Base-by-base conservation (phyloP, 2,888 invertebrate genomes). In the Omphaloscelis lunosa region DNA sequence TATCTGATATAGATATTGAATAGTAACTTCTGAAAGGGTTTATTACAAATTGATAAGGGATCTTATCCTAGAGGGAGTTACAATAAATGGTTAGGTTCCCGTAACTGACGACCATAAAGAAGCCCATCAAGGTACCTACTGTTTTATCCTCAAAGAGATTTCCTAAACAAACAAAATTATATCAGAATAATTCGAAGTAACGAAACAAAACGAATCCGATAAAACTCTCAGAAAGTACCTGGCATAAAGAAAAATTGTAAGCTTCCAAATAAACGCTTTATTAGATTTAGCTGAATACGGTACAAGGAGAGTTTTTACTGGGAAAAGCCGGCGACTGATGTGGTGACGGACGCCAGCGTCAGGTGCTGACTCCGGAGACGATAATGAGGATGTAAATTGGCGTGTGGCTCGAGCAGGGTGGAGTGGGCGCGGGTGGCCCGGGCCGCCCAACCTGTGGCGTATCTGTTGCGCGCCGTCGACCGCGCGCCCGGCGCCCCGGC, bases 391-490 rank as follows among this genome's bases (percentile, higher is more conserved):
- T 96, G 95, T 95, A 95, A 95, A 95, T 95, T 94, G 94, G 89
- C 87, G 92, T 91, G 91, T 89, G 92, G 92, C 85, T 89, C 85
- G 85, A 74, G 75, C 73, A 83, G 85, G 86, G 89, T 80, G 82
- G 85, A 62, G 81, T 70, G 83, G 88, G 86, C 82, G 88, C 89
- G 91, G 91, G 92, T 90, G 92, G 91, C 94, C 95, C 95, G 94
- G 95, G 94, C 95, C 95, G 93, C 93, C 94, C 95, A 95, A 96
- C 96, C 96, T 96, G 96, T 96, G 92, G 96, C 96, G 95, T 95
- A 95, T 95, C 96, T 96, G 96, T 96, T 96, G 96, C 96, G 95
- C 94, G 93, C 94, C 93, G 92, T 91, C 91, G 83, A 82, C 81
- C 88, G 88, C 86, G 88, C 91, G 90, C 83, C 62, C 83, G 45